Base-by-base conservation (phyloP, 64 coral and sea anemone species). In the Platygyra sinensis region DNA sequence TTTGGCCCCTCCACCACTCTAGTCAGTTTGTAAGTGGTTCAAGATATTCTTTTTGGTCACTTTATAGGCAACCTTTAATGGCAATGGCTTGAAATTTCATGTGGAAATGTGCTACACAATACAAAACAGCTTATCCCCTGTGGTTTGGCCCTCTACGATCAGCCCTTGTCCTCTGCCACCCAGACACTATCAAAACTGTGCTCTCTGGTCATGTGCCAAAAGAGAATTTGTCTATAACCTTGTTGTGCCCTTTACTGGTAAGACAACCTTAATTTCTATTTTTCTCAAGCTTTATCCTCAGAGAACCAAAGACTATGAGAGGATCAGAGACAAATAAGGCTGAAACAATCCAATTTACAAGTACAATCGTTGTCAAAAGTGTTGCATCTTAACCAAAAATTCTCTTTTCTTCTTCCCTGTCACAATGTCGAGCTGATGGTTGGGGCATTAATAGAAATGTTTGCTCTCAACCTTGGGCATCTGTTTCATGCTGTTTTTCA, bases 191-290 rank as follows among this genome's bases (percentile, higher is more conserved):
- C 22, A 90, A 86, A 42, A 76, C 82, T 59, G 60, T 92, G 14
- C 78, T 95, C 24, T 75, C 84, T 67, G 88, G 75, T 12, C 91
- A 95, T 69, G 83, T 50, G 9, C 81, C 94, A 73, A 95, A 95
- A 32, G 94, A 95, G 91, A 86, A 89, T 95, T 95, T 78, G 88
- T 83, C 32, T 95, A 95, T 72, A 95, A 87, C 51, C 75, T 95
- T 64, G 72, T 95, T 28, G 72, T 88, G 20, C 94, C 94, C 1
- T 95, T 95, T 42, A 76, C 91, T 52, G 94, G 94, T 95, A 77
- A 95, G 93, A 38, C 16, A 29, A n/a, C 3, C 8, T n/a, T n/a
- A 67, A 67, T 22, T 67, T 22, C 8, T n/a, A 5, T 64, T 18
- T 12, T 17, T 64, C 4, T 16, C 19, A 64, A 64, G 22, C 62